These are phyloP conservation scores for Harmothoe impar DNA, from an alignment of 2,888 invertebrate species.

Conservation along the genomic window DNA sequence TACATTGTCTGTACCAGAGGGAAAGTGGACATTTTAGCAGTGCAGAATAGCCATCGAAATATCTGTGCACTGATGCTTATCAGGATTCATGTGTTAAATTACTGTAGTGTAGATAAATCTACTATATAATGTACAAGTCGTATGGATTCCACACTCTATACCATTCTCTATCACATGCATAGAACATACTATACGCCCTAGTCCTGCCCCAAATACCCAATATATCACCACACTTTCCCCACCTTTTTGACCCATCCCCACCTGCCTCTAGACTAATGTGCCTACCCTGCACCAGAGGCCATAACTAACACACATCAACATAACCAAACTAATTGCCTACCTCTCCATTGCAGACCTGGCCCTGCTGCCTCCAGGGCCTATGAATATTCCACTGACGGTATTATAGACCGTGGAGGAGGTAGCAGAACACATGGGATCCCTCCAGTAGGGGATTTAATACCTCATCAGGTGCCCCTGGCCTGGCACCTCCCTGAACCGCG, in stretches of 20 bases:
- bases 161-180: too few species aligned
- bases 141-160: too few species aligned
- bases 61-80: too few species aligned
- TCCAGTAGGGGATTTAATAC: background rate
- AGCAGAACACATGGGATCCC: constrained; percentile 2
- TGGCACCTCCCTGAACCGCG: background rate
- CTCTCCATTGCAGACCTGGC: background rate
- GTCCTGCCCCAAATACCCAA: too few species aligned
- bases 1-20: too few species aligned
- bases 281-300: background rate
- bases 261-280: background rate
- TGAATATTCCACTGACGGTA: background rate
- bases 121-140: too few species aligned
- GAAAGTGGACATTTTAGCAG: too few species aligned
- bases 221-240: too few species aligned
- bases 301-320: background rate
- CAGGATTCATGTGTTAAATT: too few species aligned
- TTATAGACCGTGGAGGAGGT: background rate
- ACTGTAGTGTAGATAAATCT: too few species aligned
- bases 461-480: background rate
- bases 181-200: too few species aligned
- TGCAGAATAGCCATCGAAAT: too few species aligned
- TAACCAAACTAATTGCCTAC: constrained; percentile 21
- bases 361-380: background rate
- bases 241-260: background rate